Evolutionary conservation across 92 coral and sea anemone species (phyloP), one percentile per base, ranked within the genome.

Genomic region (Ricordea florida): DNA sequence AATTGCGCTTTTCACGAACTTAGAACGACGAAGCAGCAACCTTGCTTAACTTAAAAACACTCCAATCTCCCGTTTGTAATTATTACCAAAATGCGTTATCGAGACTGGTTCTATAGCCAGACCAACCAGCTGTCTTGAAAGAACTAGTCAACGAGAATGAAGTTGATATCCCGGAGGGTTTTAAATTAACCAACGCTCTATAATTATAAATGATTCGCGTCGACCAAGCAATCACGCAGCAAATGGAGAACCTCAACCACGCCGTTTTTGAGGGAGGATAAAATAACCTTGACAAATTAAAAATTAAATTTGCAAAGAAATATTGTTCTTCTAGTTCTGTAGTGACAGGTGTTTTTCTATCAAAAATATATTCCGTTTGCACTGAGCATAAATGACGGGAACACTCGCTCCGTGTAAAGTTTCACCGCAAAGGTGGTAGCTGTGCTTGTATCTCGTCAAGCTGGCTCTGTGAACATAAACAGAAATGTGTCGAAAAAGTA

Each of bases 261-360:
- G n/a, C n/a, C n/a, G n/a, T n/a, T n/a, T n/a, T n/a, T 30, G 57
- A 32, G n/a, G 43, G 24, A 14, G 14, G 44, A 27, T 18, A 66
- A 20, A 47, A 29, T 45, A 13, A 1, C 26, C 8, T 21, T 18
- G 24, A 36, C 16, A 13, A 61, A 62, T 62, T 21, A 14, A 62
- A 40, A 24, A 37, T 28, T 36, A 5, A 13, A 14, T 8, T 22
- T 40, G 11, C 41, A 3, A 8, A 30, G 21, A 20, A 29, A 30
- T 66, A 47, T 31, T 48, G 67, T 37, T 26, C 17, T 29, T 45
- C 10, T 29, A 41, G 57, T 0, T 4, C 16, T n/a, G n/a, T 1
- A 61, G 15, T 67, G 74, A 22, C 74, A 70, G 77, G 65, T 70
- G 77, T 43, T 37, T 13, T n/a, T n/a, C n/a, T n/a, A 63, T 6